phyloP scores from a whole-genome alignment of 1,140 invertebrate species.

The Drosophila melanogaster region DNA sequence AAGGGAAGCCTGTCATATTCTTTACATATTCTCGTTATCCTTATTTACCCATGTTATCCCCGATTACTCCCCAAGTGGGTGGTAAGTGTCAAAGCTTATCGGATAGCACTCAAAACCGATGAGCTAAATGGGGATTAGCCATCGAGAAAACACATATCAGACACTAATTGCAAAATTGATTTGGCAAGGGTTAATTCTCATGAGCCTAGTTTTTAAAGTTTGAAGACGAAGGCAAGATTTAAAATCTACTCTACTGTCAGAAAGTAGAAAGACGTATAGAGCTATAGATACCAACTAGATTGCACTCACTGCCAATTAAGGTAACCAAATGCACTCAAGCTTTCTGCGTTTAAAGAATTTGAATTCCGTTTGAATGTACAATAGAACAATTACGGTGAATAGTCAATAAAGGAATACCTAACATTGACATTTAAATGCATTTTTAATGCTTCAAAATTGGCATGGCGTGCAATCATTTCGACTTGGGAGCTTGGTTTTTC shows the following conservation, averaged over 20 bases:
- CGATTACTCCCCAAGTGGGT: conserved; percentile 4
- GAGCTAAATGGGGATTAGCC: not conserved
- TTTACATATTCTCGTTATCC: not conserved
- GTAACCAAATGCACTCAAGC: too few relatives aligned
- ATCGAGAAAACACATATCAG: not conserved
- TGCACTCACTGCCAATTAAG: too few relatives aligned
- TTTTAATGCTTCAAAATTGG: not conserved
- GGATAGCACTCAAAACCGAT: conserved; percentile 9
- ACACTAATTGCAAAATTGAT: not conserved
- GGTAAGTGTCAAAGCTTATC: conserved; percentile 34
- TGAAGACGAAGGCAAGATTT: too few relatives aligned
- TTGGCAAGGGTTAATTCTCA: not conserved
- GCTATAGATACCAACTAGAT: too few relatives aligned
- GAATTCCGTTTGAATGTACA: too few relatives aligned
- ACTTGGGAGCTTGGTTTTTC: conserved; percentile 1
- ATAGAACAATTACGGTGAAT: too few relatives aligned
- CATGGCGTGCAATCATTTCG: not conserved
- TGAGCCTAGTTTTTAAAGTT: too few relatives aligned
- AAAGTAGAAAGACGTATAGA: too few relatives aligned
- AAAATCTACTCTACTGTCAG: too few relatives aligned
- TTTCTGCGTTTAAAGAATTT: too few relatives aligned
- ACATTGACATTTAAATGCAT: conserved; percentile 2
- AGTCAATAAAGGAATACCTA: not conserved
- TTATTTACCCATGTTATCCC: conserved; percentile 17
- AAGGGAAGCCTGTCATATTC: not conserved